A percentile compares a stretch with the other conserved stretches of the same genome.
phyloP scores from a whole-genome alignment of 2,797 vertebrate species.

The Spinibarbus caldwelli region DNA sequence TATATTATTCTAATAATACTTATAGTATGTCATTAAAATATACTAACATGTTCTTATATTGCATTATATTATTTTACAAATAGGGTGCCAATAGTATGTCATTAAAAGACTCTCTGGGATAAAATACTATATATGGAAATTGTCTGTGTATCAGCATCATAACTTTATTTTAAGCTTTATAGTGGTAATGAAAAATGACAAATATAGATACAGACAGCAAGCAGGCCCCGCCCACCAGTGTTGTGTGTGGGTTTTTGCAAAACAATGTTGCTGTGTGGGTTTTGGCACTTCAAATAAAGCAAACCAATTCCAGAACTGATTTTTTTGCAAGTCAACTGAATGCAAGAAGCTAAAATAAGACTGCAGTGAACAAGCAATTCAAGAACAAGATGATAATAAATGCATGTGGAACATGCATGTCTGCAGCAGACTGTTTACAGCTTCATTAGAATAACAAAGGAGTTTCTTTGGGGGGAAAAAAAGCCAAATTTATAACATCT shows the following conservation, averaged over 20 bases:
- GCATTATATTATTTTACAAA: neutral
- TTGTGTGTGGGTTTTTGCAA: constrained; percentile 14
- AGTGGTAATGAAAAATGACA: neutral
- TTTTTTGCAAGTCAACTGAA: neutral
- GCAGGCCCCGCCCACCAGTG: neutral
- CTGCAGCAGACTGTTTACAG: neutral
- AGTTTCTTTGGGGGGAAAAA: neutral
- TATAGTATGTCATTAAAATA: neutral
- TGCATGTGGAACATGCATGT: neutral
- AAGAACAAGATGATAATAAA: constrained; percentile 7
- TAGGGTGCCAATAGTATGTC: neutral
- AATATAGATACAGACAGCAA: neutral
- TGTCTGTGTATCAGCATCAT: neutral
- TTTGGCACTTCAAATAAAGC: constrained; percentile 1
- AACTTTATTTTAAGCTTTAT: neutral
- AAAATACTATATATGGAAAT: neutral
- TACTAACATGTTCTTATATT: neutral
- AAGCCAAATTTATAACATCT: neutral
- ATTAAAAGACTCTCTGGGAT: neutral
- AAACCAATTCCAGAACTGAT: neutral
- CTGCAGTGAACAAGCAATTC: constrained; percentile 11
- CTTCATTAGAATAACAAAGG: neutral
- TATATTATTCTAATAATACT: neutral
- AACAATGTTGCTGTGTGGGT: constrained; percentile 3
- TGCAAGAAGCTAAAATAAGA: constrained; percentile 8